phyloP scores from a whole-genome alignment of 2,888 invertebrate species.

The Hyalella azteca region DNA sequence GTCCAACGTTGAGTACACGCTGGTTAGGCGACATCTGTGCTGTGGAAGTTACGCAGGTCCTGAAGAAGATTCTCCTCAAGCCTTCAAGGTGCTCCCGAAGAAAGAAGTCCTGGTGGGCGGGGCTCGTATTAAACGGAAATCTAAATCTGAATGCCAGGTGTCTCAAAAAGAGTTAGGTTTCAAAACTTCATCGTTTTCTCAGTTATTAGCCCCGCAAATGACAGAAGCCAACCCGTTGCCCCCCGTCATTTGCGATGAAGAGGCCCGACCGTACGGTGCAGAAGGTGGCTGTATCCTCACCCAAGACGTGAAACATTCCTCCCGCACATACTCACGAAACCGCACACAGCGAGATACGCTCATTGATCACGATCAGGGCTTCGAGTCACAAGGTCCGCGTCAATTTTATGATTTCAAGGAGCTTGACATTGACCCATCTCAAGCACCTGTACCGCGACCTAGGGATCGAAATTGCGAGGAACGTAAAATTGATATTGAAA shows the following conservation, averaged over 20 bases:
- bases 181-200: too few species aligned
- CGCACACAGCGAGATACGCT: background rate
- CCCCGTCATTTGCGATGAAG: too few species aligned
- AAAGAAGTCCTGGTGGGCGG: background rate
- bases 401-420: too few species aligned
- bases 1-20: conserved; percentile 25
- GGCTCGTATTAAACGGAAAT: background rate
- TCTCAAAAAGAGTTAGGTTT: too few species aligned
- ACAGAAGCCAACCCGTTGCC: background rate
- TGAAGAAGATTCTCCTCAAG: background rate
- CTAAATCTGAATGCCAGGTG: background rate
- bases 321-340: background rate
- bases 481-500: background rate
- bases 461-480: background rate
- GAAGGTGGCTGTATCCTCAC: background rate
- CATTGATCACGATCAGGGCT: background rate
- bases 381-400: background rate
- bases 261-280: background rate
- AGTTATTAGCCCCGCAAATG: background rate
- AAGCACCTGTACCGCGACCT: background rate
- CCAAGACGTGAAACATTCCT: background rate
- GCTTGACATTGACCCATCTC: too few species aligned
- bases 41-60: conserved; percentile 20
- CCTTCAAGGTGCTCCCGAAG: background rate
- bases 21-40: conserved; percentile 28